Conservation (phyloP, 2,113 vertebrate species). For the Haplochromis burtoni region DNA sequence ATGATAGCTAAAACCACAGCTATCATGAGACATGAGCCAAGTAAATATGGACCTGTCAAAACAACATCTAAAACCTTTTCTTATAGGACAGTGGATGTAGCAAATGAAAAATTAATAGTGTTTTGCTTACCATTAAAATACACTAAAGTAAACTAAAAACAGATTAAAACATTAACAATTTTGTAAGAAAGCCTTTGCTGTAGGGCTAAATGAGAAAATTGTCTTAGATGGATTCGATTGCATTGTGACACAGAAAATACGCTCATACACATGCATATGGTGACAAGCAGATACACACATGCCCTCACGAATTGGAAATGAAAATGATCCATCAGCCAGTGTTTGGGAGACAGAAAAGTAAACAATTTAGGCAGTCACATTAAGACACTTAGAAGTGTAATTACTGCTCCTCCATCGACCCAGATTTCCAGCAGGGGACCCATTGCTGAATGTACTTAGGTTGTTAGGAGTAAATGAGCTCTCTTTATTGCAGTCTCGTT, state of each 20-base stretch:
- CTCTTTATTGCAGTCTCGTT: slow-evolving; percentile 61
- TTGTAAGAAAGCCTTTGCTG: not conserved
- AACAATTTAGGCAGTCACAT: slow-evolving; percentile 51
- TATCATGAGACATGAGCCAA: not conserved
- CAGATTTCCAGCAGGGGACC: slow-evolving; percentile 59
- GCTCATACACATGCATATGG: not conserved
- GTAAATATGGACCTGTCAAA: not conserved
- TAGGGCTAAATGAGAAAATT: not conserved
- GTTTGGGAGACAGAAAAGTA: slow-evolving; percentile 48
- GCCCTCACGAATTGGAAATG: slow-evolving; percentile 21
- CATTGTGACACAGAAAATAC: not conserved
- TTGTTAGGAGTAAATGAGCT: slow-evolving; percentile 57
- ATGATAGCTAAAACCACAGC: not conserved
- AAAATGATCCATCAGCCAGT: slow-evolving; percentile 42
- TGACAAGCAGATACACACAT: not conserved
- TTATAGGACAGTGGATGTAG: not conserved
- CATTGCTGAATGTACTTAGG: slow-evolving; percentile 57
- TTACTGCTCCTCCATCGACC: slow-evolving; percentile 60
- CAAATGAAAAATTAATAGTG: not conserved
- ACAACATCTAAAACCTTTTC: not conserved
- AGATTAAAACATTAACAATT: not conserved
- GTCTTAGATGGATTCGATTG: not conserved
- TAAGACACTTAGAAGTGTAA: slow-evolving; percentile 70
- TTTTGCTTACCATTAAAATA: not conserved
- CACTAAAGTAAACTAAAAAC: not conserved